Evolutionary conservation across 2,888 invertebrate genomes (phyloP), one percentile per base, ranked within the genome.

Genomic region (Nomada flava): DNA sequence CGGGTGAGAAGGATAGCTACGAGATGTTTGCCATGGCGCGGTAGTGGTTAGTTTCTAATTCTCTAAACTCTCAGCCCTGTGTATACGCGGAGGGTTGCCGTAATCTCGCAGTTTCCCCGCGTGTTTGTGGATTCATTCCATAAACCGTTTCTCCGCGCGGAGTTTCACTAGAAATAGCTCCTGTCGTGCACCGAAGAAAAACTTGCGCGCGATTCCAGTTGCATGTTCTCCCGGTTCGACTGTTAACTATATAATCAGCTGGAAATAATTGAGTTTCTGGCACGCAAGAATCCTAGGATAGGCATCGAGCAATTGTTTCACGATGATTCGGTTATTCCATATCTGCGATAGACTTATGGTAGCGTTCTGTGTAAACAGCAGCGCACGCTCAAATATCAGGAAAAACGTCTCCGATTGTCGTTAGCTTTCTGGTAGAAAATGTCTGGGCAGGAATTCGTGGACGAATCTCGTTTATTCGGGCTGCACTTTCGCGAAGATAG

Each of bases 111-210:
- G 47, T 29, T 55, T n/a, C 53, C 18, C 52, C 55, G 15, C 9
- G 26, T 59, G 80, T 80, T 80, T 72, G 77, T 72, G n/a, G 72
- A 63, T 68, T 63, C 60, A 29, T 62, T 42, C 42, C 60, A 59
- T 64, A 59, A 75, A 55, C 55, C 29, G 71, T 55, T 1, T 3
- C n/a, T 36, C 26, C 52, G 36, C 62, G 42, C 7, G 52, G 15
- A 20, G 42, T 36, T 67, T 18, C 23, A 59, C 44, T 59, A 20
- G 44, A 63, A 76, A 70, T 70, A 76, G 29, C 76, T 36, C 50
- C 15, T 2, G 52, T 23, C 15, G 52, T 26, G 44, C 29, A 18
- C 18, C 52, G n/a, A 1, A 11, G 42, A 71, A 71, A 71, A 63
- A 36, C 62, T 55, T n/a, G 42, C 55, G 53, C 44, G 20, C 20